Base-by-base conservation (phyloP, 2,888 invertebrate species). In the Hydroisotoma schaefferi region DNA sequence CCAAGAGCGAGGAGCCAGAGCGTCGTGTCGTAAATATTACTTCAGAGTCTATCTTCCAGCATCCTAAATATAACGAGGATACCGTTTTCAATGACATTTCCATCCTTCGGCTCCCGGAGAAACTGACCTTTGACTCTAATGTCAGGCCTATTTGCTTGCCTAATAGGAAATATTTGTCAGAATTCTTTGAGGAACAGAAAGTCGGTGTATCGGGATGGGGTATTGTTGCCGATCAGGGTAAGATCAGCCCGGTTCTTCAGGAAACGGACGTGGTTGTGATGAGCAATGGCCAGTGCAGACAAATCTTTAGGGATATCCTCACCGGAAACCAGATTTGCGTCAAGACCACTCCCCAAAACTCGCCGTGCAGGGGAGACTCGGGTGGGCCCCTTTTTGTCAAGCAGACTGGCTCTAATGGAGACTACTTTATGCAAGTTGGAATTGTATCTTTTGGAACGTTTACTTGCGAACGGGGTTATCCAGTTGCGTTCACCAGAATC, bases 131-230 rank as follows among this genome's bases (percentile, higher is more conserved):
- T 37, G 60, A 47, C 12, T 57, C 59, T 5, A 37, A 44, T 26
- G 64, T 72, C 27, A 47, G 61, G n/a, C 72, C 72, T 10, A 61
- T 72, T 47, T 72, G 72, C 54, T 29, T 72, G 3, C 72, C 72
- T 43, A 69, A 61, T 44, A 57, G 69, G 20, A 59, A 68, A 25
- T 66, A 55, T 43, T n/a, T 68, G 15, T 37, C 57, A 28, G 27
- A 62, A 23, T 44, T 55, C 37, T 62, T 58, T 38, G 52, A 28
- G 6, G 54, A 62, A 23, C 37, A 58, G 25, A 8, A 12, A 5
- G 47, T 47, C n/a, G 8, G 23, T 8, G 47, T 47, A 8, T 12
- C 47, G 8, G 47, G 47, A 22, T 47, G 61, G 61, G 61, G 61
- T 29, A 61, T 58, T n/a, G 57, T 57, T n/a, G 57, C 47, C 3